Evolutionary conservation across 2,797 vertebrate genomes (phyloP).

Genomic region (Syncerus caffer): DNA sequence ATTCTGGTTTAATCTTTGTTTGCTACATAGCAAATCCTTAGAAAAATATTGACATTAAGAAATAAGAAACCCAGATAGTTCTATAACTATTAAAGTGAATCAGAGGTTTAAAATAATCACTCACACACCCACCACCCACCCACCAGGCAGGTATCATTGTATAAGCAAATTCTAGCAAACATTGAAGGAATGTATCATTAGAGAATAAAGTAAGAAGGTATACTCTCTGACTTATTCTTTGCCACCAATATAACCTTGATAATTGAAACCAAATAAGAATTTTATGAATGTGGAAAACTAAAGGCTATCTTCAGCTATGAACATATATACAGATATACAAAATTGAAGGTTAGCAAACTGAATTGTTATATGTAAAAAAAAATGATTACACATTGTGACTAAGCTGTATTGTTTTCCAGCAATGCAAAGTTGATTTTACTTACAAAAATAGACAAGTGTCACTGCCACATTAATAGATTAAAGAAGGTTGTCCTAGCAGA

Average conservation of each 20-base stretch:
- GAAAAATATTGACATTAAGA: neutral
- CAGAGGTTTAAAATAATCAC: neutral
- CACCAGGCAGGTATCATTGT: neutral
- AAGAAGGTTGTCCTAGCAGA: neutral
- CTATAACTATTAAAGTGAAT: neutral
- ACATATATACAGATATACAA: neutral
- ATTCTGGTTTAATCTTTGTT: neutral
- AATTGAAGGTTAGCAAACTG: slow-evolving; percentile 2
- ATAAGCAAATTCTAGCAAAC: neutral
- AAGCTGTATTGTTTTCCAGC: neutral
- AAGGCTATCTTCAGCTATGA: neutral
- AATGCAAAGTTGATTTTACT: neutral
- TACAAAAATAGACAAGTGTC: neutral
- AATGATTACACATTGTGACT: neutral
- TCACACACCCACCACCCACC: neutral
- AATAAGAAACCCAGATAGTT: neutral
- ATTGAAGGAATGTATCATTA: neutral
- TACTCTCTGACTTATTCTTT: neutral
- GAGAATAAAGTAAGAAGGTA: neutral
- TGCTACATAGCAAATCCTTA: neutral
- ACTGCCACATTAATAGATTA: neutral
- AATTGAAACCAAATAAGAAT: neutral
- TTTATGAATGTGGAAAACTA: neutral
- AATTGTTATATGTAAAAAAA: neutral
- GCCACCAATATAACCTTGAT: neutral